phyloP scores from a whole-genome alignment of 37 sponge, comb jelly and placozoan species.

The Theonella swinhoei region DNA sequence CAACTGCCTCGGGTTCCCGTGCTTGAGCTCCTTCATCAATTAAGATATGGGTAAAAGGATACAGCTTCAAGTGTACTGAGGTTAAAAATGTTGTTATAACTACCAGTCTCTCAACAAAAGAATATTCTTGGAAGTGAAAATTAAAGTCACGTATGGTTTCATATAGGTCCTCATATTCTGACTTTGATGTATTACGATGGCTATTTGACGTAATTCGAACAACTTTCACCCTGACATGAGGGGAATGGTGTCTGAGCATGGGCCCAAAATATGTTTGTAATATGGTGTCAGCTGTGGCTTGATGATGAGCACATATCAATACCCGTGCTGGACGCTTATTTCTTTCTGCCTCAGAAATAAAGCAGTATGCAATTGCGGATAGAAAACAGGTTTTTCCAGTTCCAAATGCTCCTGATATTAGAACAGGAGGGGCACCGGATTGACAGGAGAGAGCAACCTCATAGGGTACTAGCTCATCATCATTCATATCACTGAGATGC shows the following conservation, averaged over 20 bases:
- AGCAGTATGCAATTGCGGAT: conserved; percentile 30
- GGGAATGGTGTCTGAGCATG: neutral
- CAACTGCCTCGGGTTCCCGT: conserved; percentile 69
- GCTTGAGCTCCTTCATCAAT: conserved; percentile 83
- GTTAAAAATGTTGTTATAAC: conserved; percentile 62
- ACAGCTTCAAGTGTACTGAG: neutral
- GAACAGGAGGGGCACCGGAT: neutral
- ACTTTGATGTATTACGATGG: neutral
- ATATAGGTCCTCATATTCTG: too few relatives aligned
- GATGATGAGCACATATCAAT: conserved; percentile 76
- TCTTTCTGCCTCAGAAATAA: neutral
- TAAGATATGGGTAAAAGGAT: conserved; percentile 65
- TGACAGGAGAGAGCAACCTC: neutral
- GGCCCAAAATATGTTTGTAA: conserved; percentile 56
- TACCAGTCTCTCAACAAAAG: neutral
- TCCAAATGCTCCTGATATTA: conserved; percentile 44
- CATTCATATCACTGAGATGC: neutral
- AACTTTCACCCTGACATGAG: neutral
- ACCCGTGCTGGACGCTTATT: conserved; percentile 16
- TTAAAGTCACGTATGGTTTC: too few relatives aligned
- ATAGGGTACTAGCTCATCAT: neutral
- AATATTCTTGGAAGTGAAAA: neutral
- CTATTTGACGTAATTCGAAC: conserved; percentile 4
- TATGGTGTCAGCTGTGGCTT: conserved; percentile 55
- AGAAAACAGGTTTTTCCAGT: conserved; percentile 45